These are phyloP conservation scores for Pegoplata infirma DNA, from an alignment of 2,888 invertebrate species.

Conservation along the genomic window DNA sequence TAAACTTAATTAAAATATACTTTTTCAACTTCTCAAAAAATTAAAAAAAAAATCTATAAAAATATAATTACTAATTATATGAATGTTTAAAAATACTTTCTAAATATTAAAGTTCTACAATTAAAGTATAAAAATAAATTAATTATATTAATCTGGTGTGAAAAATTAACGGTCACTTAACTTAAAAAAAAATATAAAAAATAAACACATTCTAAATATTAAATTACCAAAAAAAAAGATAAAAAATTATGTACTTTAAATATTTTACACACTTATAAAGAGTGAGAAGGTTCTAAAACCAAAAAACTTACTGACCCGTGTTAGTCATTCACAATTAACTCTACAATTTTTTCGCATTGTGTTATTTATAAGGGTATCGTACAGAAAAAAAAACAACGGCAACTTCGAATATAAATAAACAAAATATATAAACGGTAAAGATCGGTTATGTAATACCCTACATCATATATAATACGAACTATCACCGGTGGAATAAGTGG, in stretches of 20 bases:
- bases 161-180: conserved; percentile 51
- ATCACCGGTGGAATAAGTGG: too few species aligned
- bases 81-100: conserved; percentile 10
- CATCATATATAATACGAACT: conserved; percentile 11
- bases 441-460: not conserved
- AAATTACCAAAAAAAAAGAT: conserved; percentile 36
- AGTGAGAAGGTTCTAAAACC: conserved; percentile 41
- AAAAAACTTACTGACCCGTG: conserved; percentile 49
- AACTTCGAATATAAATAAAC: not conserved
- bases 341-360: conserved; percentile 25
- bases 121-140: conserved; percentile 19
- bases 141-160: conserved; percentile 33
- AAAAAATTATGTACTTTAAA: conserved; percentile 21
- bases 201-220: conserved; percentile 55
- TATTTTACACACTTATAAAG: conserved; percentile 18
- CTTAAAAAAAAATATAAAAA: conserved; percentile 9
- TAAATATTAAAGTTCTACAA: conserved; percentile 13
- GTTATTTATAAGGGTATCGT: conserved; percentile 36
- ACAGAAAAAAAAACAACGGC: conserved; percentile 15
- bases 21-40: too few species aligned
- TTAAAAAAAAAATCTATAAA: too few species aligned
- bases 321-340: conserved; percentile 59
- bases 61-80: not conserved
- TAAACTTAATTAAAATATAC: too few species aligned
- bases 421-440: not conserved